Percentiles rank a stretch among this genome's conserved stretches.
Evolutionary conservation across 2,113 vertebrate genomes (phyloP).

Genomic region (Pardalotus punctatus): DNA sequence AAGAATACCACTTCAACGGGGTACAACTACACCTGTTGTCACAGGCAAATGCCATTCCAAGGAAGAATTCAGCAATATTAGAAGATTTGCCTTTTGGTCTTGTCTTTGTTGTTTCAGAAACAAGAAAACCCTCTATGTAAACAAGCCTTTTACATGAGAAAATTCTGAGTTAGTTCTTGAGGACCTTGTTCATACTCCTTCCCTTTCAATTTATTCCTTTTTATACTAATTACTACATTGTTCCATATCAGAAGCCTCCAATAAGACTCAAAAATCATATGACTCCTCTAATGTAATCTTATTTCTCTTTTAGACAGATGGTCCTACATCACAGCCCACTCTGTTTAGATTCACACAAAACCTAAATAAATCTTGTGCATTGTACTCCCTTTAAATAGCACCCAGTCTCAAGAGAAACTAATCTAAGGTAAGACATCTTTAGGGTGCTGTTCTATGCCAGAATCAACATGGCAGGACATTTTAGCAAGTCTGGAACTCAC

Average conservation of each 20-base stretch:
- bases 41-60: background rate
- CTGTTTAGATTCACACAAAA: constrained; percentile 23
- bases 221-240: background rate
- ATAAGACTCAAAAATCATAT: background rate
- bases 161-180: background rate
- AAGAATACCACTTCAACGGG: background rate
- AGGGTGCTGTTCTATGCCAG: background rate
- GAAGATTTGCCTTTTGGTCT: background rate
- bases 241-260: background rate
- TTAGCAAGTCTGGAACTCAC: background rate
- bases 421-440: background rate
- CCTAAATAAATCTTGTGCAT: background rate
- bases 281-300: background rate
- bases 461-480: background rate
- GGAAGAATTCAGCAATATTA: background rate
- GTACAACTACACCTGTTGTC: accelerated
- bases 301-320: constrained; percentile 35
- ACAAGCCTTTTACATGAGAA: background rate
- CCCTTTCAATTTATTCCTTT: background rate
- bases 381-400: background rate
- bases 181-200: background rate
- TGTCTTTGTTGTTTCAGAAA: background rate
- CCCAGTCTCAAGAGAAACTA: background rate
- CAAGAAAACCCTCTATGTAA: background rate
- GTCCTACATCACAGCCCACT: background rate